Base-by-base conservation (phyloP, 2,797 vertebrate species). In the Brachymystax lenok region DNA sequence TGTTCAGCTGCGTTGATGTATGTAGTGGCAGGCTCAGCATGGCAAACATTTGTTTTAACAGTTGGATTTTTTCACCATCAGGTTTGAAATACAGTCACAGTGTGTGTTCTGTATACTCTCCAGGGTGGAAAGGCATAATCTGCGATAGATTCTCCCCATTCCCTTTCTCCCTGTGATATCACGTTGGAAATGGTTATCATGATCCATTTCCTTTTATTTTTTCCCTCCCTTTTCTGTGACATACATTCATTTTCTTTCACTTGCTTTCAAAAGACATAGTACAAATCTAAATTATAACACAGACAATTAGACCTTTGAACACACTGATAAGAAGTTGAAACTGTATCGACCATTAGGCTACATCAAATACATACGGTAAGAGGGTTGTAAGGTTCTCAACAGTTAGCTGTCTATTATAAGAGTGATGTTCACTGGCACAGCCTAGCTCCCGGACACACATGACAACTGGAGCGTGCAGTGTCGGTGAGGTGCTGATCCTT, bases 31-130 rank as follows among this genome's bases (percentile, higher is more conserved):
- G 64, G 19, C 77, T 83, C 89, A 86, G 86, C 86, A 77, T 83
- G 84, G 81, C 82, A 87, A 89, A 89, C 86, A 87, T 91, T 90
- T 82, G 75, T 83, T 88, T 79, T 74, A 86, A 88, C 85, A 84
- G 84, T 88, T 82, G 69, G 76, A 83, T 74, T 83, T 74, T 88
- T 63, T 71, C 70, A 28, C 78, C 79, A 59, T 77, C 77, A 67
- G 40, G 74, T 86, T 82, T 87, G 87, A 87, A 88, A 90, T 84
- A 71, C 79, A 77, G 85, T 80, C 89, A n/a, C 88, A 88, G 89
- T 84, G 30, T 77, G 88, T 17, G 76, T 78, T 83, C 82, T 64
- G 85, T 76, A 77, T 84, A 86, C 75, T 84, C 66, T 71, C 19
- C 54, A 74, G 86, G 80, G 80, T 82, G 81, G 84, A 83, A 79